Evolutionary conservation across 2,113 vertebrate genomes (phyloP), one percentile per base, ranked within the genome.

Genomic region (Aldabrachelys gigantea): DNA sequence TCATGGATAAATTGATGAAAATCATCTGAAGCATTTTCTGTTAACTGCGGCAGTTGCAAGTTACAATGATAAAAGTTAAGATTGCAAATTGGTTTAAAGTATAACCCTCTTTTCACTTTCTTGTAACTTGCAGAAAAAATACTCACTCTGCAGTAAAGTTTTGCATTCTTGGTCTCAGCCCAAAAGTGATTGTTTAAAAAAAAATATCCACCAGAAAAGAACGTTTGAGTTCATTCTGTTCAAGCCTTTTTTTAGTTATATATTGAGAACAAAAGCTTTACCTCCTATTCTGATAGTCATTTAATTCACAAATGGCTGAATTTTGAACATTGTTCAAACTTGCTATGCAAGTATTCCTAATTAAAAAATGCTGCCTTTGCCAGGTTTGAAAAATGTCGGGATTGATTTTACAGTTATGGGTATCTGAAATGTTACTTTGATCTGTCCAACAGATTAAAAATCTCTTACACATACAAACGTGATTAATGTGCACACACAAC

Each of bases 61-160:
- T 16, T 10, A 54, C n/a, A 82, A 57, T 38, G 53, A 22, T 0
- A 69, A 16, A 8, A 81, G n/a, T 72, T 38, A 2, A 12, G 16
- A 29, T 13, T 31, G 76, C 24, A 79, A 79, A 49, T 25, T 38
- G 35, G 17, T 72, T 72, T 49, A 31, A 79, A 79, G 16, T 79
- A 79, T 79, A 29, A 79, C 13, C 41, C 4, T 79, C 12, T 79
- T 79, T 79, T 49, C 44, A 79, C 6, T 10, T 13, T 6, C 47
- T 79, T 49, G 12, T 79, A 29, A 31, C 13, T 47, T 29, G 13
- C 22, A 78, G 27, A 76, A 78, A 78, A 47, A 78, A 78, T 14
- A 78, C 22, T 27, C 75, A 49, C 25, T 9, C 44, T 9, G 4
- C 44, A 47, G 19, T 38, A 22, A 72, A 72, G 19, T 38, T 72